Percentiles rank a stretch among this genome's conserved stretches.
These are phyloP conservation scores for Xiphorhynchus elegans DNA, from an alignment of 2,113 vertebrate species.

Conservation along the genomic window DNA sequence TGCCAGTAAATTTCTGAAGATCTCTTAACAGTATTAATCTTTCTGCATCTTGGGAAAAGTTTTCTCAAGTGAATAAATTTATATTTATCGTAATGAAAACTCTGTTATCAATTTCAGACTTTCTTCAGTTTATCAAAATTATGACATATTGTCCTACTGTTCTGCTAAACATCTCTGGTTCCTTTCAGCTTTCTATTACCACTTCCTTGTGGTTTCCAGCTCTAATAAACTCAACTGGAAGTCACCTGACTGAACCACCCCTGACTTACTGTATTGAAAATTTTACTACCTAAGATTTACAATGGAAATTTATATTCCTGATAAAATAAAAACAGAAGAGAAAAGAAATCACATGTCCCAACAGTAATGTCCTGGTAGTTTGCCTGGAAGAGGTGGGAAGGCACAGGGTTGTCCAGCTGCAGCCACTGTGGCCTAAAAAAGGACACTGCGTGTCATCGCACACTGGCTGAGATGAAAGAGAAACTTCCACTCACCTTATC, in stretches of 20 bases:
- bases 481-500: background rate
- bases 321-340: background rate
- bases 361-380: background rate
- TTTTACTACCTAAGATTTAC: background rate
- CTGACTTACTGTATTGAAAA: background rate
- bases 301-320: background rate
- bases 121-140: background rate
- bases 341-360: background rate
- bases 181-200: background rate
- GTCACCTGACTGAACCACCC: background rate
- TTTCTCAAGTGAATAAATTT: background rate
- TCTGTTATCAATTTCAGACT: background rate
- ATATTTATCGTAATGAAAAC: background rate
- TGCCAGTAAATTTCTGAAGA: background rate
- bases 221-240: background rate
- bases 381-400: background rate
- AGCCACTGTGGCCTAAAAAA: background rate
- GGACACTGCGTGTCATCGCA: background rate
- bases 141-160: background rate
- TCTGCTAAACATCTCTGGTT: background rate
- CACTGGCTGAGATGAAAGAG: background rate
- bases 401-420: background rate
- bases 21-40: background rate
- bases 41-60: background rate
- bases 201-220: background rate